phyloP scores from a whole-genome alignment of 1,140 invertebrate species.

The Trinorchestia longiramus region DNA sequence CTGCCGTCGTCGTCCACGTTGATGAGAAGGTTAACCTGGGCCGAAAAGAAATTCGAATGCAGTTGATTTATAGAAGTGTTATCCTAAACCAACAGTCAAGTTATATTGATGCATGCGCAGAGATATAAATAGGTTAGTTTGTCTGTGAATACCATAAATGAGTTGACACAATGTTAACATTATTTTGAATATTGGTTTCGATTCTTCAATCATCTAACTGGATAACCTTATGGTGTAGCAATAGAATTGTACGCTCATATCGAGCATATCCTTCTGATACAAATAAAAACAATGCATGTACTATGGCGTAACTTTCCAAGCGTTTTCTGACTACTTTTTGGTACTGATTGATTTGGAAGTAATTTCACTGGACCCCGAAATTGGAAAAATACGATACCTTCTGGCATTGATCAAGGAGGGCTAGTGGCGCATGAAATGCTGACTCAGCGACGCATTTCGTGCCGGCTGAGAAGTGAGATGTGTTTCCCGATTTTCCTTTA shows the following conservation, averaged over 20 bases:
- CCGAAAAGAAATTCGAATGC: not conserved
- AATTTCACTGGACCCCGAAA: not conserved
- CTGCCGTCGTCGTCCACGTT: not conserved
- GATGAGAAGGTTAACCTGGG: not conserved
- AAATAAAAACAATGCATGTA: not conserved
- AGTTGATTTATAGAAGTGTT: not conserved
- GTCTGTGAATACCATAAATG: not conserved
- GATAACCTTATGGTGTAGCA: not conserved
- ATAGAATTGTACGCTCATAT: not conserved
- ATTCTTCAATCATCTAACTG: not conserved
- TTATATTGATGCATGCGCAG: not conserved
- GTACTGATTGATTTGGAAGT: not conserved
- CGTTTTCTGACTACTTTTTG: not conserved
- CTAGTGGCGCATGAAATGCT: not conserved
- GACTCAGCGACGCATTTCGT: not conserved
- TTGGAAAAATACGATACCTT: not conserved
- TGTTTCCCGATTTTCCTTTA: conserved; percentile 8
- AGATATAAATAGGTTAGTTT: not conserved
- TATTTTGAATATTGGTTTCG: not conserved
- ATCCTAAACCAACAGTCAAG: not conserved
- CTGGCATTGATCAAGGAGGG: not conserved
- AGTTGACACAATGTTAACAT: not conserved
- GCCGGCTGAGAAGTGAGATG: not conserved
- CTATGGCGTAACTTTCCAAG: not conserved
- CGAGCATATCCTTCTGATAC: not conserved